A percentile compares a stretch with the other conserved stretches of the same genome.
Conservation (phyloP, 2,797 vertebrate genomes). For the Squalus acanthias region DNA sequence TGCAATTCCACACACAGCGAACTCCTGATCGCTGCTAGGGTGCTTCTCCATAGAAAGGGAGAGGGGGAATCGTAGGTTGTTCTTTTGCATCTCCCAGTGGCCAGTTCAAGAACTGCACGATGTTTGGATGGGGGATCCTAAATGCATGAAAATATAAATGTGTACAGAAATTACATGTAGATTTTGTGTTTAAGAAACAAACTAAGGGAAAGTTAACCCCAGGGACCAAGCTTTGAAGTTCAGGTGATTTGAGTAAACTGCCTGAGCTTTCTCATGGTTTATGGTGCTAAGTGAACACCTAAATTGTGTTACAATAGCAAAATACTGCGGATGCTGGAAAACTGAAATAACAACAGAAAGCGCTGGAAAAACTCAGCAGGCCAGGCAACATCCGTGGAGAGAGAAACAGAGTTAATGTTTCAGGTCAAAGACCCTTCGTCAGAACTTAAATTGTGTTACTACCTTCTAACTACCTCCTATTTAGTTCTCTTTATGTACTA, state of each 20-base stretch:
- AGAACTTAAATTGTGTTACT: not conserved
- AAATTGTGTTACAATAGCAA: not conserved
- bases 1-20: not conserved
- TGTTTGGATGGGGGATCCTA: not conserved
- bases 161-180: not conserved
- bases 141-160: not conserved
- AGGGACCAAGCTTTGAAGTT: not conserved
- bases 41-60: not conserved
- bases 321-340: no score
- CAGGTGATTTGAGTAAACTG: not conserved
- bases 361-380: no score
- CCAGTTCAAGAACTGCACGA: not conserved
- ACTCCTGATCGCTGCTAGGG: not conserved
- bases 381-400: no score
- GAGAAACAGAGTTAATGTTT: no score
- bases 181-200: not conserved
- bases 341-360: no score
- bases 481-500: not conserved
- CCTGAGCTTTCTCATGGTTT: not conserved
- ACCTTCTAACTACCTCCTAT: not conserved
- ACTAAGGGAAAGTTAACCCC: not conserved
- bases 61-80: not conserved
- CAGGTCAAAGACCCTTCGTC: no score
- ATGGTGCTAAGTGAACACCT: not conserved
- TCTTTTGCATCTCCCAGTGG: constrained; percentile 23